Evolutionary conservation across 2,113 vertebrate species (phyloP).

Genomic region (Hiodon tergisus): DNA sequence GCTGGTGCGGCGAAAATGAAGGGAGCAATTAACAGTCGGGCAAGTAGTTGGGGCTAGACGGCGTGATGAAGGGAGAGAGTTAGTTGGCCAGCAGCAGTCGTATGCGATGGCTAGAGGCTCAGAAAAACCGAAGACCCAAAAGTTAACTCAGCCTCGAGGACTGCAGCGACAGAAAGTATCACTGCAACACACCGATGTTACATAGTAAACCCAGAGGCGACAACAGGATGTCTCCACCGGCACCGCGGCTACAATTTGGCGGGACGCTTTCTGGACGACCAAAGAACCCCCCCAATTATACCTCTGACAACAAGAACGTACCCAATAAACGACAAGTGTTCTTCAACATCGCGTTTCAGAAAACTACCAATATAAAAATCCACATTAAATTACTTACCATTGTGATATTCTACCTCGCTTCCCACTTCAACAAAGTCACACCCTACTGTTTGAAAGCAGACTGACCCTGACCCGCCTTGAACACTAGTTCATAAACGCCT

Average conservation of each 20-base stretch:
- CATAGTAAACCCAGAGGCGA: no score
- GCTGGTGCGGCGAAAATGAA: no score
- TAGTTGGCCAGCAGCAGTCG: no score
- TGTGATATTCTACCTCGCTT: constrained; percentile 18
- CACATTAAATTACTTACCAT: constrained; percentile 40
- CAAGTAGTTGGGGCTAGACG: no score
- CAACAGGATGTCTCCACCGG: neutral
- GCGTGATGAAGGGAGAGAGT: no score
- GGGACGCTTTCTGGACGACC: neutral
- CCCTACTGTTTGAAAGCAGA: constrained; percentile 55
- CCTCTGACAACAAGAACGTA: no score
- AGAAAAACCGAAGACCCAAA: no score
- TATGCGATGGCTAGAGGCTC: no score
- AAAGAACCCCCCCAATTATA: neutral
- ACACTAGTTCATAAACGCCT: constrained; percentile 74
- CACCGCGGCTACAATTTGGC: neutral
- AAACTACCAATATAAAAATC: neutral
- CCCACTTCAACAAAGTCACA: constrained; percentile 13
- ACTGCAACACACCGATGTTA: no score
- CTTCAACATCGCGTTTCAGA: neutral
- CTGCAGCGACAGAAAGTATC: no score
- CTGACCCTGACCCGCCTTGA: constrained; percentile 62
- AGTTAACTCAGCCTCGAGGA: no score
- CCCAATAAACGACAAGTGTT: neutral
- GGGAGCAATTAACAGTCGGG: no score